Conservation (phyloP, 1,140 invertebrate species). For the Macrosteles quadrilineatus region DNA sequence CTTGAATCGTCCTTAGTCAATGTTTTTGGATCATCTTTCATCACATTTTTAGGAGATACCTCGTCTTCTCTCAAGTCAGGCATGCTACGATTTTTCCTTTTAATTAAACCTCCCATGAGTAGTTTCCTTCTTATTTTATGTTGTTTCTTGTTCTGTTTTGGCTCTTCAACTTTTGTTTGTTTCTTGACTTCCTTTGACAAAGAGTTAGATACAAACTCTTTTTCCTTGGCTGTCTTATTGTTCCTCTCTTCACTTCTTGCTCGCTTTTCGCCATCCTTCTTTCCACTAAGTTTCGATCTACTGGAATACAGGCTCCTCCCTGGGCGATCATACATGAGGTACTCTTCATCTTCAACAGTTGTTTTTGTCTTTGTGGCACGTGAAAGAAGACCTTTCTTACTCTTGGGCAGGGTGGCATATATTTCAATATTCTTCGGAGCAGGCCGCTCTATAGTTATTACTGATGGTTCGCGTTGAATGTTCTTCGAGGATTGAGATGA, state of each 20-base stretch:
- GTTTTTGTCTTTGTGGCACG: conserved; percentile 50
- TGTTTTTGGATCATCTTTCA: conserved; percentile 35
- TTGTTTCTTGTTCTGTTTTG: conserved; percentile 82
- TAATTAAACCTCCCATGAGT: conserved; percentile 85
- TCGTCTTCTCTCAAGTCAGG: conserved; percentile 77
- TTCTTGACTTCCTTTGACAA: conserved; percentile 47
- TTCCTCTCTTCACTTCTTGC: conserved; percentile 81
- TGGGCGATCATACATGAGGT: conserved; percentile 63
- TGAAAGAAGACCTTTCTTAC: conserved; percentile 63
- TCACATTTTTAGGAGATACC: conserved; percentile 46
- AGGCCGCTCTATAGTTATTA: conserved; percentile 52
- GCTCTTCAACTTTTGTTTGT: conserved; percentile 62
- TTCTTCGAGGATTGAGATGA: conserved; percentile 42
- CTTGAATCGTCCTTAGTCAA: conserved; percentile 67
- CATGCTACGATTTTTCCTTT: conserved; percentile 87
- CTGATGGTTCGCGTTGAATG: conserved; percentile 14
- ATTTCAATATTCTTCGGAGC: conserved; percentile 77
- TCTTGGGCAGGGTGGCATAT: conserved; percentile 86
- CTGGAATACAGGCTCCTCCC: conserved; percentile 62
- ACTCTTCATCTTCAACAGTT: conserved; percentile 70
- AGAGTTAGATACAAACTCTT: conserved; percentile 43
- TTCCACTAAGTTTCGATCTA: conserved; percentile 66
- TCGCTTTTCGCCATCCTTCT: conserved; percentile 73
- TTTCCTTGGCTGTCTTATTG: conserved; percentile 54
- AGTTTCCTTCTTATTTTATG: conserved; percentile 87